Evolutionary conservation across 2,113 vertebrate genomes (phyloP).

Genomic region (Rhinogobius similis): DNA sequence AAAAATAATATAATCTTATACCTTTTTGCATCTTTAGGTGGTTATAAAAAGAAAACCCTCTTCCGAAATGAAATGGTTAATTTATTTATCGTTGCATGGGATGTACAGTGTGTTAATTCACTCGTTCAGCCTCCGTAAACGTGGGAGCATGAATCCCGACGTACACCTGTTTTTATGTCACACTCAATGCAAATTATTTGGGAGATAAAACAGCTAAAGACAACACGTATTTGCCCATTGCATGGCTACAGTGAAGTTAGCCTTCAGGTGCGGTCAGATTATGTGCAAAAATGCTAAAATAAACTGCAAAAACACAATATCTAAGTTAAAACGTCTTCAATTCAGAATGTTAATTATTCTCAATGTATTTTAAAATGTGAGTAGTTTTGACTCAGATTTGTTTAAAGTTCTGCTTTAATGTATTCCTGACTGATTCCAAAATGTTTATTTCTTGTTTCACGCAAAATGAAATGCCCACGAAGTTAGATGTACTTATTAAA

Average conservation of each 20-base stretch:
- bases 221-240: neutral
- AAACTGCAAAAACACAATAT: neutral
- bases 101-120: constrained; percentile 78
- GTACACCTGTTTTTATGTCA: constrained; percentile 43
- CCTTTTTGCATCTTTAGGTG: constrained; percentile 88
- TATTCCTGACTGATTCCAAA: no score
- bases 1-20: constrained; percentile 81
- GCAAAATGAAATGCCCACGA: no score
- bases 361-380: no score
- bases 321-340: neutral
- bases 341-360: neutral
- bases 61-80: constrained; percentile 74
- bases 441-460: neutral
- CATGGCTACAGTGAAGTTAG: neutral
- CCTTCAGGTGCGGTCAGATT: neutral
- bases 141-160: constrained; percentile 76
- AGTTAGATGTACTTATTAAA: no score
- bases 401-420: neutral
- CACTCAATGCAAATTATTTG: constrained; percentile 38
- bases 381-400: no score
- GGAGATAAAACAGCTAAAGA: constrained; percentile 14
- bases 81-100: constrained; percentile 79
- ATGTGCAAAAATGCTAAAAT: neutral
- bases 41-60: constrained; percentile 82
- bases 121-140: constrained; percentile 64